These are phyloP conservation scores for Eristalis pertinax DNA, from an alignment of 2,888 invertebrate species.

Conservation along the genomic window DNA sequence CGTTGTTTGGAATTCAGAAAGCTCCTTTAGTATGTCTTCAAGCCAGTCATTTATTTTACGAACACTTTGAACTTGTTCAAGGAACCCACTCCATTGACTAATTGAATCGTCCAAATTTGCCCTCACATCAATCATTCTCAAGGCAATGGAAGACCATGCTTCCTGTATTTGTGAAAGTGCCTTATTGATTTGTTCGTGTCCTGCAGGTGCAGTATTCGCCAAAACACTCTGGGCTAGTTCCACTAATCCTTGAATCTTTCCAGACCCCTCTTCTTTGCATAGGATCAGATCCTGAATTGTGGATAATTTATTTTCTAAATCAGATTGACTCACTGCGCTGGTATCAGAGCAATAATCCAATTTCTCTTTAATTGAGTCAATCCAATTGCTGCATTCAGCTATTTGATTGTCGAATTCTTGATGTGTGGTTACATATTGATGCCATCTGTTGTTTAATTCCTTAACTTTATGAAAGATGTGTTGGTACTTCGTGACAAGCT, in stretches of 20 bases:
- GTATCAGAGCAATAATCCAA: constrained; percentile 93
- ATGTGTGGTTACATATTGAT: constrained; percentile 93
- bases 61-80: constrained; percentile 93
- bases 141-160: constrained; percentile 93
- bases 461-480: constrained; percentile 94
- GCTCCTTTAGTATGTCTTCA: constrained; percentile 87
- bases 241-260: constrained; percentile 92
- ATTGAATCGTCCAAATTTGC: constrained; percentile 93
- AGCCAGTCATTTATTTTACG: constrained; percentile 91
- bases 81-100: constrained; percentile 94
- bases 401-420: constrained; percentile 93
- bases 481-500: constrained; percentile 95
- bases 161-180: constrained; percentile 91
- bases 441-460: constrained; percentile 95
- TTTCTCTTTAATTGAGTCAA: constrained; percentile 91
- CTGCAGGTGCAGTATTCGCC: constrained; percentile 93
- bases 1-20: constrained; percentile 89
- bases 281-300: constrained; percentile 92
- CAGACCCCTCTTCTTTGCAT: constrained; percentile 96
- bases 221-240: constrained; percentile 95
- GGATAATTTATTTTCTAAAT: constrained; percentile 91
- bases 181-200: constrained; percentile 93
- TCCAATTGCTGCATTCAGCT: constrained; percentile 91
- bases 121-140: constrained; percentile 95
- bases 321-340: constrained; percentile 90